These are phyloP conservation scores for Xanthia togata DNA, from an alignment of 2,888 invertebrate genomes.

Conservation along the genomic window DNA sequence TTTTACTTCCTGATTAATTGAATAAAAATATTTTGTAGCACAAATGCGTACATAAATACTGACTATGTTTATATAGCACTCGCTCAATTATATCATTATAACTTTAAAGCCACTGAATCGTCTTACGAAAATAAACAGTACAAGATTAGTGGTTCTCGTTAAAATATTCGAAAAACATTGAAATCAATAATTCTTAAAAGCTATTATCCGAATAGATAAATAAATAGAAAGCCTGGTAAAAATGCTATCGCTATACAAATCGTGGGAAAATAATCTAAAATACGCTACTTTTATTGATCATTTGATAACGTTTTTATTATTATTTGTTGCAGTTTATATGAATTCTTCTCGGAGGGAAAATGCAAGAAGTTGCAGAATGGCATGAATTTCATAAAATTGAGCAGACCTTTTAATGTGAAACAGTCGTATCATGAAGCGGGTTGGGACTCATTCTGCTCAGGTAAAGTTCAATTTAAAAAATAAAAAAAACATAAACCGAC, in stretches of 20 bases:
- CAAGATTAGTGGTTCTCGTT: constrained; percentile 51
- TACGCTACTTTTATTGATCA: constrained; percentile 11
- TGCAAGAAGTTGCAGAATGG: constrained; percentile 80
- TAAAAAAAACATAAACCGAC: too few relatives aligned
- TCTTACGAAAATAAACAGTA: constrained; percentile 57
- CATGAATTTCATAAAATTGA: constrained; percentile 77
- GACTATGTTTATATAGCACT: constrained; percentile 30
- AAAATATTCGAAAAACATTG: constrained; percentile 55
- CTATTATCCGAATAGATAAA: constrained; percentile 41
- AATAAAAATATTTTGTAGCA: constrained; percentile 42
- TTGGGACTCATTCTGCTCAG: constrained; percentile 94
- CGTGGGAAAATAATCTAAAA: constrained; percentile 42
- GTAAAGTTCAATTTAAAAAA: too few relatives aligned
- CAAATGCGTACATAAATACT: constrained; percentile 52
- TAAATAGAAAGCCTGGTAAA: constrained; percentile 31
- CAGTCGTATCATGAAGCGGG: constrained; percentile 94
- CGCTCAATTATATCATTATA: constrained; percentile 60
- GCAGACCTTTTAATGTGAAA: constrained; percentile 78
- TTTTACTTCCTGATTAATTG: constrained; percentile 40
- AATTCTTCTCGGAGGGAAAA: constrained; percentile 90
- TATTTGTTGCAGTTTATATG: constrained; percentile 87
- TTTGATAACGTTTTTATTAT: constrained; percentile 30
- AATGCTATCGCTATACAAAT: constrained; percentile 26
- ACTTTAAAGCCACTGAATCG: constrained; percentile 52
- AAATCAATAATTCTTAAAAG: constrained; percentile 47